Base-by-base conservation (phyloP, 2,888 invertebrate genomes). In the Agonopterix alstromeriana region DNA sequence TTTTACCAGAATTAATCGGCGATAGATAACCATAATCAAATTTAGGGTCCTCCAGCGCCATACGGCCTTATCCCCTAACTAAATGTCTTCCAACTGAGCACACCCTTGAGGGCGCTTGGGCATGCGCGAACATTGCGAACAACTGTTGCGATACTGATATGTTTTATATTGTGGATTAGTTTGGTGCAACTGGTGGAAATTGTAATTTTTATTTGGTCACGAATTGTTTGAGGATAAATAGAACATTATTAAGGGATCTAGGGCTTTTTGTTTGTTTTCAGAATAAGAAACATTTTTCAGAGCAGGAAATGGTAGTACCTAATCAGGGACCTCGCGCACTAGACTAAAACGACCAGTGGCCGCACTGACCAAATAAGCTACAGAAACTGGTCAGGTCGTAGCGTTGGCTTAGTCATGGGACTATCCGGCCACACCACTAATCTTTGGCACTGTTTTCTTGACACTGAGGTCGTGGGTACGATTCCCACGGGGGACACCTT, bases 131-230 rank as follows among this genome's bases (percentile, higher is more conserved):
- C 67, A 65, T 60, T 55, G 53, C 44, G 55, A 59, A 70, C 82
- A 82, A 82, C 82, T 82, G 82, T 82, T 75, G 54, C 65, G 69
- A 66, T 64, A 75, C 63, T 63, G 75, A 77, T 75, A 77, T 67
- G 67, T 70, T 72, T 73, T 73, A 63, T 66, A 63, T 61, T 50
- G 61, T 53, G 69, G 73, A 75, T 76, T 66, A 69, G 64, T 61
- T 60, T 60, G 58, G 53, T 50, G 43, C 52, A 54, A 57, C 55
- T 60, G 60, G 55, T 56, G 12, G 36, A 38, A 38, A 38, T n/a
- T 14, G 36, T 36, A 14, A 38, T n/a, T 38, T n/a, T 27, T 27
- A 27, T 38, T 38, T 38, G n/a, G 5, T 9, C 38, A 10, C 10
- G 9, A 36, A 9, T 9, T 36, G 38, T n/a, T 36, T n/a, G 10